Percentiles rank a stretch among this genome's conserved stretches.
phyloP scores from a whole-genome alignment of 2,113 vertebrate species.

The Apaloderma vittatum region DNA sequence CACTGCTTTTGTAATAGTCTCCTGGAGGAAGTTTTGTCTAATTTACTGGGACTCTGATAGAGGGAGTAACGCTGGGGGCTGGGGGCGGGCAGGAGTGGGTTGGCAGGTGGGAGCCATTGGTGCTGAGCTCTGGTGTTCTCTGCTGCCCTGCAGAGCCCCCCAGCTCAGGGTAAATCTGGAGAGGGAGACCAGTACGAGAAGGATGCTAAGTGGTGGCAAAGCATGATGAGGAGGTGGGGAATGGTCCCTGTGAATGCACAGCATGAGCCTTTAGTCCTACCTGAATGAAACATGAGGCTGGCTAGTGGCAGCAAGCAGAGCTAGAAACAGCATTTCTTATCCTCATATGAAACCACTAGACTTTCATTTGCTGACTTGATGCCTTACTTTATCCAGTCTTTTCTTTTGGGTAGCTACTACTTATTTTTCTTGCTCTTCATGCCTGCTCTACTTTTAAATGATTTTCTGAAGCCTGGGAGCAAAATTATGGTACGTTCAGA shows the following conservation, averaged over 20 bases:
- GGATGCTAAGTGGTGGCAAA: not conserved
- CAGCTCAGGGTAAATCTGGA: not conserved
- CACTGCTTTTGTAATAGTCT: not conserved
- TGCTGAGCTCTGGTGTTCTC: not conserved
- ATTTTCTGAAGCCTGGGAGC: not conserved
- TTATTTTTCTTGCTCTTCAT: not conserved
- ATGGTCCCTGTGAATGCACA: not conserved
- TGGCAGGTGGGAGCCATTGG: accelerated
- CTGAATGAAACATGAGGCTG: not conserved
- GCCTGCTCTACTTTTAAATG: not conserved
- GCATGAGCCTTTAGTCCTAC: not conserved
- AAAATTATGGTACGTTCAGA: not conserved
- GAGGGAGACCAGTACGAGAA: not conserved
- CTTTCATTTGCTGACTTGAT: not conserved
- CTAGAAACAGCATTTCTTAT: not conserved
- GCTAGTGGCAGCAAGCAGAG: not conserved
- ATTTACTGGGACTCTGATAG: not conserved
- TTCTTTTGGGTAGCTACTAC: not conserved
- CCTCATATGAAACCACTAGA: not conserved
- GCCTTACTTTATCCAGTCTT: not conserved
- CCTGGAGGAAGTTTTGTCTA: not conserved
- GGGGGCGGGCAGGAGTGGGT: accelerated
- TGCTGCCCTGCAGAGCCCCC: not conserved
- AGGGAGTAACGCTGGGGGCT: accelerated
- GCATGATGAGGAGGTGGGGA: not conserved